Evolutionary conservation across 2,797 vertebrate genomes (phyloP), one percentile per base, ranked within the genome.

Genomic region (Zenarchopterus dispar): DNA sequence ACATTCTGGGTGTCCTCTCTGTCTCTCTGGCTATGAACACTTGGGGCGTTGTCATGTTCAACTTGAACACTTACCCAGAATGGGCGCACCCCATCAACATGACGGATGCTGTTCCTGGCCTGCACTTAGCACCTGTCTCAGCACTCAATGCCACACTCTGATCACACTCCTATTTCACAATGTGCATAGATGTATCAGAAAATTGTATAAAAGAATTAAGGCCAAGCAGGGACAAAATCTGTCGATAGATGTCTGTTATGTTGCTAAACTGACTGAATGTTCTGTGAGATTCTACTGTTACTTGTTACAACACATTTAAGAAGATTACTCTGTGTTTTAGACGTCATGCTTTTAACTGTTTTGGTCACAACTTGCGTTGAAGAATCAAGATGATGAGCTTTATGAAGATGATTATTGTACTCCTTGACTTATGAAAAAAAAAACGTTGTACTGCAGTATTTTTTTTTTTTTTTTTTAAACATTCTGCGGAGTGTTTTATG

Each of bases 1-100:
- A 98, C 82, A 83, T 98, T 73, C 92, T 98, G 89, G 97, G 97
- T 0, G 80, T 98, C 73, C 73, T 98, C 45, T 94, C 95, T 8
- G 94, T 98, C 75, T 91, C 94, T 80, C 75, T 98, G 85, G 97
- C 97, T 70, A 95, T 98, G 89, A 99, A 99, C 81, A 99, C 97
- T 0, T 99, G 97, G 97, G 97, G 95, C 5, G 77, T 94, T 39
- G 85, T 87, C 86, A 95, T 99, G 94, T 98, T 99, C 75, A 82
- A 91, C 77, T 81, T 99, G 77, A 84, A 91, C 60, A 82, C 86
- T 26, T 96, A 94, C 78, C 97, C 97, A 5, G 94, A 94, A 1
- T 99, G 97, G 97, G 96, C 95, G 55, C 90, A 90, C 26, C 62
- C 84, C 8, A 33, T 84, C 68, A 98, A 97, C 51, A 54, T 72